Evolutionary conservation across 1,140 invertebrate genomes (phyloP), one percentile per base, ranked within the genome.

Genomic region (Drosophila mauritiana): DNA sequence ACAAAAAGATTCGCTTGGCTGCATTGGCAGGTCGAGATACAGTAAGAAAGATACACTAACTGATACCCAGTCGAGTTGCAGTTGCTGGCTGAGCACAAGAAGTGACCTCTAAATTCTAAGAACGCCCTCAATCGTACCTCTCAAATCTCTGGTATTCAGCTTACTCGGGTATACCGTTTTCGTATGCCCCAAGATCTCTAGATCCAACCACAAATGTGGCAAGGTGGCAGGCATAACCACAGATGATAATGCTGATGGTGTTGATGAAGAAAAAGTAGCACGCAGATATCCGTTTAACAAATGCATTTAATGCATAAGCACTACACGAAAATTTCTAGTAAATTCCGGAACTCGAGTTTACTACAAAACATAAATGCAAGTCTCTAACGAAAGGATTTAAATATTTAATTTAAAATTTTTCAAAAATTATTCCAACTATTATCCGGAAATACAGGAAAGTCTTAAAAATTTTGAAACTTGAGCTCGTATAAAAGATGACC

Each of bases 201-300:
- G 20, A 20, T n/a, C 6, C 10, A 2, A 69, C 67, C 68, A 36
- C 67, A 78, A 70, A 51, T 83, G 72, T 65, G 79, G 83, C 84
- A 88, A 88, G 83, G 83, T 88, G 84, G 79, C 67, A 49, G 80
- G 36, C 83, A 77, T 73, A 86, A 79, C 79, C 83, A 76, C 83
- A 79, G 49, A 37, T 61, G 39, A 56, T 53, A 8, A 59, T 69
- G 31, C 52, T 67, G 51, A 59, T 73, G 54, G 58, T 73, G 63
- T 67, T 48, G 72, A 64, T 68, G 55, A 58, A 72, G 64, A 56
- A 78, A 73, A 65, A 43, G 61, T 46, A 53, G 56, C 54, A 54
- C 48, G 46, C 48, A 48, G 79, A 72, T 67, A 40, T 85, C 34
- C 56, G 57, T 54, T 82, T 76, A 83, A 72, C 56, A 73, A 73